A percentile compares a stretch with the other conserved stretches of the same genome.
Conservation (phyloP, 2,888 invertebrate genomes). For the Andrena bicolor region DNA sequence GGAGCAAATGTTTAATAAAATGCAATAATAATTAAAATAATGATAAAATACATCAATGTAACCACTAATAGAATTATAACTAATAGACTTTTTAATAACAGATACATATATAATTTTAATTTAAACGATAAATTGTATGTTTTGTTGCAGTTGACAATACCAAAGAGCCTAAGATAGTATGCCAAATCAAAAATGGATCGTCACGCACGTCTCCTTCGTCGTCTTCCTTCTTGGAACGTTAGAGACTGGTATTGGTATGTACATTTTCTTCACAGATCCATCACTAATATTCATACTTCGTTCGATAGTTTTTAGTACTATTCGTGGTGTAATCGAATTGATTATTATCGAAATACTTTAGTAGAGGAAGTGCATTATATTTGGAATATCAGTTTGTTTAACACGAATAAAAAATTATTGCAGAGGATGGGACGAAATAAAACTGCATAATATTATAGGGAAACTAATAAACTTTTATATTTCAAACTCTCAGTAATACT, state of each 20-base stretch:
- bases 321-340: neutral
- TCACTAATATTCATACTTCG: neutral
- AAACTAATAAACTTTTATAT: too few relatives aligned
- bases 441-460: too few relatives aligned
- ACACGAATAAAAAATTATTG: too few relatives aligned
- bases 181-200: conserved; percentile 79
- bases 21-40: neutral
- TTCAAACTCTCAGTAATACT: too few relatives aligned
- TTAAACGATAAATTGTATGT: neutral
- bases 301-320: neutral
- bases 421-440: too few relatives aligned
- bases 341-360: too few relatives aligned
- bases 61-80: too few relatives aligned
- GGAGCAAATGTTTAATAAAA: too few relatives aligned
- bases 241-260: conserved; percentile 25
- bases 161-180: conserved; percentile 77
- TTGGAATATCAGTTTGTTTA: too few relatives aligned
- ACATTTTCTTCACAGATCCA: neutral
- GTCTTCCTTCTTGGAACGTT: conserved; percentile 71
- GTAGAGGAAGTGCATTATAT: too few relatives aligned
- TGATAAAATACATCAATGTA: neutral
- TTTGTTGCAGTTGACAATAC: conserved; percentile 74
- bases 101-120: neutral
- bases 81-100: neutral
- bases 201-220: conserved; percentile 66